These are phyloP conservation scores for Bradypus variegatus DNA, from an alignment of 2,797 vertebrate genomes.

Conservation along the genomic window DNA sequence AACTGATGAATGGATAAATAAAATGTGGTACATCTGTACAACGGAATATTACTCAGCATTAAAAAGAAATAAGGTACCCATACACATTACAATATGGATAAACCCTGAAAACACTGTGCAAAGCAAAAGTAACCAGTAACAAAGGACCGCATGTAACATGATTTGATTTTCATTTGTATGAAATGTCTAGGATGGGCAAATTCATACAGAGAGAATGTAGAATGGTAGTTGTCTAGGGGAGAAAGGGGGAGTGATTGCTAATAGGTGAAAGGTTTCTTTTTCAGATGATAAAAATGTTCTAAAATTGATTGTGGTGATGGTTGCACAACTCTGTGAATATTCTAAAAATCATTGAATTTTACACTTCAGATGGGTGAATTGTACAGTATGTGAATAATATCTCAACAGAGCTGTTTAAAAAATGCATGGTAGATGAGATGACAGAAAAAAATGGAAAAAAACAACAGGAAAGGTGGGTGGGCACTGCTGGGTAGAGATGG, in stretches of 20 bases:
- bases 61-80: background rate
- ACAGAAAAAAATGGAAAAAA: background rate
- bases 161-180: background rate
- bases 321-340: background rate
- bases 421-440: background rate
- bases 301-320: background rate
- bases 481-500: background rate
- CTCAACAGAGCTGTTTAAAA: background rate
- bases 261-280: background rate
- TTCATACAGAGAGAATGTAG: background rate
- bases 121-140: background rate
- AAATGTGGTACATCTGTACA: background rate
- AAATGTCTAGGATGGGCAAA: background rate
- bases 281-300: background rate
- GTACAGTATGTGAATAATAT: background rate
- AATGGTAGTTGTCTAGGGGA: background rate
- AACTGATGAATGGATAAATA: background rate
- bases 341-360: background rate
- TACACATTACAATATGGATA: fast-evolving
- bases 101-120: background rate
- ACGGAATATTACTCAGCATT: background rate
- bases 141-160: background rate
- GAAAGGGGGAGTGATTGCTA: background rate
- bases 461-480: background rate
- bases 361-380: background rate